Percentiles rank a stretch among this genome's conserved stretches.
Evolutionary conservation across 2,113 vertebrate genomes (phyloP).

Genomic region (Labeo rohita): DNA sequence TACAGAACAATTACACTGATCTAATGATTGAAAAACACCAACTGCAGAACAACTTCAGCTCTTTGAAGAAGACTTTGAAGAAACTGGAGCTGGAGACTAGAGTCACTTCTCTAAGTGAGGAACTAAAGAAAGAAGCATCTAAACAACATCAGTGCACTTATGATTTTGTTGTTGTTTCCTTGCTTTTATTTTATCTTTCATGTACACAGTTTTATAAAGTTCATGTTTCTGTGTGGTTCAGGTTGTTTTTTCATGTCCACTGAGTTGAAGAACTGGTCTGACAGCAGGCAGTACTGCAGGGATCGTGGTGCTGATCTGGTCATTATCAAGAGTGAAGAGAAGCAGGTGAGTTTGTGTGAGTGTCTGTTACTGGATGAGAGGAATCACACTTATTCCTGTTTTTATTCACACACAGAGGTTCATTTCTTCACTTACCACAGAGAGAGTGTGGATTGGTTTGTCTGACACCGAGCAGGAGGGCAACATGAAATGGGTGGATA

Average conservation of each 20-base stretch:
- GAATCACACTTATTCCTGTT: background rate
- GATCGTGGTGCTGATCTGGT: background rate
- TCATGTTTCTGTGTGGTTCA: background rate
- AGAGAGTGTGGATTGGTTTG: background rate
- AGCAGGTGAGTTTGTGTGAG: constrained; percentile 18
- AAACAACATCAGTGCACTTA: no score
- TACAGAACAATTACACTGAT: no score
- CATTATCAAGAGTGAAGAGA: background rate
- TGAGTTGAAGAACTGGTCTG: background rate
- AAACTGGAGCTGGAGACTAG: no score
- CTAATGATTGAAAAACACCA: no score
- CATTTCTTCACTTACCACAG: background rate
- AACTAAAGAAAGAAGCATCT: no score
- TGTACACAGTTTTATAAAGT: no score
- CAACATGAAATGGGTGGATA: background rate
- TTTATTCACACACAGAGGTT: background rate
- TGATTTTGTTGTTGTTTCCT: background rate
- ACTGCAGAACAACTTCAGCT: no score
- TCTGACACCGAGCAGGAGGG: background rate
- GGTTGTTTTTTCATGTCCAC: background rate
- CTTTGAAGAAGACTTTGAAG: no score
- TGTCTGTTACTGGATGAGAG: background rate
- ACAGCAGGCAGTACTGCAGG: background rate
- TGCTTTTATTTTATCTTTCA: no score
- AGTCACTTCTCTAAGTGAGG: no score